Evolutionary conservation across 2,888 invertebrate species (phyloP).

Genomic region (Nasonia oneida): DNA sequence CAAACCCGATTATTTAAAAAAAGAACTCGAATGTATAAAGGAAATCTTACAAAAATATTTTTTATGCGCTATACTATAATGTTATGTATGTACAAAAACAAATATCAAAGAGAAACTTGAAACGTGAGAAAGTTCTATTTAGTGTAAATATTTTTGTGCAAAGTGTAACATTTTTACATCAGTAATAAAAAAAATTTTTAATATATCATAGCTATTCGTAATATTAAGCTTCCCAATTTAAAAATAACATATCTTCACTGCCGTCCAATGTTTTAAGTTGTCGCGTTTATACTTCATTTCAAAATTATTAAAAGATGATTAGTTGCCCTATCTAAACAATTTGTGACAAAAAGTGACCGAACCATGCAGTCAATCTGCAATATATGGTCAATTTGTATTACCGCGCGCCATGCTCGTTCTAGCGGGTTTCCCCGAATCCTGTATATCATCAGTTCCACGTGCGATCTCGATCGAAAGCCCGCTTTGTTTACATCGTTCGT

Average conservation of each 20-base stretch:
- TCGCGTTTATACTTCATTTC: too few species aligned
- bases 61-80: not conserved
- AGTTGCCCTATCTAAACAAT: too few species aligned
- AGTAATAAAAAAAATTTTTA: not conserved
- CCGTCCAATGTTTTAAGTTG: too few species aligned
- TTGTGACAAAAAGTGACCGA: too few species aligned
- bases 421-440: not conserved
- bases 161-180: not conserved
- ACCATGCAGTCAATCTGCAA: not conserved
- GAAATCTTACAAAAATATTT: not conserved
- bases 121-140: not conserved
- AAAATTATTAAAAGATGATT: too few species aligned
- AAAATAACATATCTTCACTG: too few species aligned
- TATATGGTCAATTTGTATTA: not conserved
- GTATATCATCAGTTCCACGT: too few species aligned
- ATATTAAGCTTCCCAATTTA: too few species aligned
- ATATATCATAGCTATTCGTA: too few species aligned
- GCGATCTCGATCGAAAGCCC: too few species aligned
- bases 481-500: too few species aligned
- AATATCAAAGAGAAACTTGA: not conserved
- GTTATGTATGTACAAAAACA: not conserved
- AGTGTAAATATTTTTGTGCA: constrained; percentile 3
- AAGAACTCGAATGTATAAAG: not conserved
- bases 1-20: not conserved
- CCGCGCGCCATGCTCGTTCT: not conserved